Evolutionary conservation across 2,113 vertebrate species (phyloP).

Genomic region (Melospiza georgiana): DNA sequence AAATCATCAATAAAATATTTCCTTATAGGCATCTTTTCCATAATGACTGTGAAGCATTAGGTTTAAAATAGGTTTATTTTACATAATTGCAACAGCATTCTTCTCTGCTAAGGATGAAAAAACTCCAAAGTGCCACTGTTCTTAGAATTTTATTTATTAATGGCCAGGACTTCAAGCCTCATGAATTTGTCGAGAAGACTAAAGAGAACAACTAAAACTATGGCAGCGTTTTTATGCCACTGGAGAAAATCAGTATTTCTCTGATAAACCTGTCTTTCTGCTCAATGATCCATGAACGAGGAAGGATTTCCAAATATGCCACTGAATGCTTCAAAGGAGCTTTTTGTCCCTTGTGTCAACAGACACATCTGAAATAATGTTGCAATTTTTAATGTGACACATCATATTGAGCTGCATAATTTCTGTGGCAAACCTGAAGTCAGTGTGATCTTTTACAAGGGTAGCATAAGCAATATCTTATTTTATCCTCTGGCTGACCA

Average conservation of each 20-base stretch:
- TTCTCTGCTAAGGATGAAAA: not conserved
- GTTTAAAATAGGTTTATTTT: not conserved
- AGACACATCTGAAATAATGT: not conserved
- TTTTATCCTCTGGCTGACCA: not conserved
- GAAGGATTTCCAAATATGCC: not conserved
- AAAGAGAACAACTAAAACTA: slow-evolving; percentile 2
- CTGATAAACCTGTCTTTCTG: not conserved
- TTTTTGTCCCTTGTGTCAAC: not conserved
- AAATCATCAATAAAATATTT: not conserved
- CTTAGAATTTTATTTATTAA: slow-evolving; percentile 6
- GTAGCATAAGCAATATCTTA: not conserved
- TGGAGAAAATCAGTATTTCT: not conserved
- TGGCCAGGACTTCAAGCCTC: not conserved
- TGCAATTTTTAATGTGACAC: not conserved
- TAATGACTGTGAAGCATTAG: not conserved
- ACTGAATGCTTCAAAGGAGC: not conserved
- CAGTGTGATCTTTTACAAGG: not conserved
- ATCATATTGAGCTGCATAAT: not conserved
- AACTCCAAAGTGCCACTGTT: not conserved
- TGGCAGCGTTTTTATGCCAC: not conserved
- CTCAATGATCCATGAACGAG: not conserved
- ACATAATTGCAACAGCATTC: not conserved
- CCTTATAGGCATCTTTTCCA: not conserved
- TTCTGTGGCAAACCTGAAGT: not conserved
- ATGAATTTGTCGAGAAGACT: not conserved